Conservation (phyloP, 2,113 vertebrate species). For the Phaethon lepturus region DNA sequence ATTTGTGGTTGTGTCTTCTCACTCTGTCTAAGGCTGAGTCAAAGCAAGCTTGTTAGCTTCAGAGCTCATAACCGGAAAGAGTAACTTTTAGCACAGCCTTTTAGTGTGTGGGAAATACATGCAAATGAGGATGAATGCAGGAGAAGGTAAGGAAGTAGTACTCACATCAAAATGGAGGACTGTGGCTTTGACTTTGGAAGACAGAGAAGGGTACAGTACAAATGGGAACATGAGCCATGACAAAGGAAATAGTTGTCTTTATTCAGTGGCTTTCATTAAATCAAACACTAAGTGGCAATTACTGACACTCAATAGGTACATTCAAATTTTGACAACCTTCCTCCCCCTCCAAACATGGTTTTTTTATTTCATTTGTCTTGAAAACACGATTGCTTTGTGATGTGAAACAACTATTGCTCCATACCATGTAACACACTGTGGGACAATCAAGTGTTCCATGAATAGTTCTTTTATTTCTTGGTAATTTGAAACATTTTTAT, state of each 20-base stretch:
- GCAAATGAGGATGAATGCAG: neutral
- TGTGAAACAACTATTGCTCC: slow-evolving; percentile 47
- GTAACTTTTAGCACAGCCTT: slow-evolving; percentile 31
- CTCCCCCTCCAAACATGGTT: slow-evolving; percentile 42
- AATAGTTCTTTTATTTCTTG: slow-evolving; percentile 64
- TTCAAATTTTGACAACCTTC: slow-evolving; percentile 75
- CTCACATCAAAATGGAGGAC: slow-evolving; percentile 6
- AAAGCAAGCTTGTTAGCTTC: slow-evolving; percentile 30
- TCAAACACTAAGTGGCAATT: slow-evolving; percentile 74
- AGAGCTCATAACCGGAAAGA: slow-evolving; percentile 23
- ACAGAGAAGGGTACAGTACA: slow-evolving; percentile 57
- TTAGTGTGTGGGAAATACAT: slow-evolving; percentile 10
- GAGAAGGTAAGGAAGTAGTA: neutral
- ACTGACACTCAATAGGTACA: slow-evolving; percentile 71
- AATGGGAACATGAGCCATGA: slow-evolving; percentile 57
- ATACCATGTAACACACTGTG: neutral
- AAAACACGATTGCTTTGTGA: slow-evolving; percentile 61
- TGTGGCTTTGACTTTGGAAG: slow-evolving; percentile 59
- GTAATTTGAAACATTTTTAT: slow-evolving; percentile 67
- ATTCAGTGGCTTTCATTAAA: slow-evolving; percentile 71
- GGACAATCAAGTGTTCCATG: slow-evolving; percentile 42
- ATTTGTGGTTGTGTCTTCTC: slow-evolving; percentile 31
- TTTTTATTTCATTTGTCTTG: slow-evolving; percentile 66
- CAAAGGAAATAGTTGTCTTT: slow-evolving; percentile 69
- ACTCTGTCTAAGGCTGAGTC: neutral